A percentile compares a stretch with the other conserved stretches of the same genome.
Evolutionary conservation across 2,888 invertebrate genomes (phyloP).

Genomic region (Dryobotodes eremita): DNA sequence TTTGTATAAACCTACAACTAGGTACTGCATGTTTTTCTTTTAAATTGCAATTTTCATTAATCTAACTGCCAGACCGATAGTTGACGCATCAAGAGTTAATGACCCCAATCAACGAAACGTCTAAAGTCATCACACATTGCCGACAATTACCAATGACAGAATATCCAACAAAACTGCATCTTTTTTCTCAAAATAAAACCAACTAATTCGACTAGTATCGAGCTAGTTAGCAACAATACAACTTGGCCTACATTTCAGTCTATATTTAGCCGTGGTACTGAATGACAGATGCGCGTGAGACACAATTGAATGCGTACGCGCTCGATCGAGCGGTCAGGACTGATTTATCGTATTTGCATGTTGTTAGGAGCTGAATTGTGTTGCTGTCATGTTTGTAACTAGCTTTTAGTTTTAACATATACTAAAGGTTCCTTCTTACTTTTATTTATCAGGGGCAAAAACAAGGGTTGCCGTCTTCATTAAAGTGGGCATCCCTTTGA

Average conservation of each 20-base stretch:
- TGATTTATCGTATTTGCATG: constrained; percentile 63
- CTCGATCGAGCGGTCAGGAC: constrained; percentile 58
- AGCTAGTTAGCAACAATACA: constrained; percentile 50
- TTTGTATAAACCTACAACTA: no score
- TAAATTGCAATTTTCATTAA: constrained; percentile 22
- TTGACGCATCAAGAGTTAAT: constrained; percentile 23
- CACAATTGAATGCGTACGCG: constrained; percentile 60
- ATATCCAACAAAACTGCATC: constrained; percentile 53
- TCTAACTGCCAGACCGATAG: not conserved
- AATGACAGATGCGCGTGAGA: constrained; percentile 64
- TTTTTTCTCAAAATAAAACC: constrained; percentile 44
- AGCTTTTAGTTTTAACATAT: no score
- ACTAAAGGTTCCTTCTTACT: no score
- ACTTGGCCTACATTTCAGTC: constrained; percentile 59
- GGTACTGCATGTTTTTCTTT: not conserved
- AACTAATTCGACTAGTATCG: constrained; percentile 32
- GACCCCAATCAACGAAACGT: constrained; percentile 29
- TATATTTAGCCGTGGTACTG: constrained; percentile 61
- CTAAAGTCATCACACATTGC: not conserved
- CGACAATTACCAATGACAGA: constrained; percentile 14
- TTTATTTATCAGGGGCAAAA: no score
- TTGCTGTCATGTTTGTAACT: constrained; percentile 32
- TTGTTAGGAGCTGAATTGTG: constrained; percentile 45
- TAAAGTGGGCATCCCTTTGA: no score
- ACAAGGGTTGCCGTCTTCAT: no score